Evolutionary conservation across 2,797 vertebrate genomes (phyloP).

Genomic region (Eupleurogrammus muticus): DNA sequence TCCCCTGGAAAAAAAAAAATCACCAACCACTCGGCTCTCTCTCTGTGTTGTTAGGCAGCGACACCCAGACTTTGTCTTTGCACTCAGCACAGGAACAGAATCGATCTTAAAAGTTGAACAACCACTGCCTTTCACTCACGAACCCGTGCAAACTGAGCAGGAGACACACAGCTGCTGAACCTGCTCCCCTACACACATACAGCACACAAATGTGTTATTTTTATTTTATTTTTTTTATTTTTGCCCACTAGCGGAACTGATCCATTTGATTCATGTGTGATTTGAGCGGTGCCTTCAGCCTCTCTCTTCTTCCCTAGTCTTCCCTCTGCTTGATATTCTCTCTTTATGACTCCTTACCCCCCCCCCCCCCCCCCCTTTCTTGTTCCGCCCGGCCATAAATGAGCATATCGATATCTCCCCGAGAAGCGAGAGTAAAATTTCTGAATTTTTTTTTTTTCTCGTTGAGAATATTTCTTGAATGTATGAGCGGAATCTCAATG

Average conservation of each 20-base stretch:
- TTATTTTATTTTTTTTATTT: slow-evolving; percentile 17
- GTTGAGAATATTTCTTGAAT: slow-evolving; percentile 59
- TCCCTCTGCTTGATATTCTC: slow-evolving; percentile 26
- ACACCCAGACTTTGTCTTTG: slow-evolving; percentile 38
- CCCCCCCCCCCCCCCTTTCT: slow-evolving; percentile 14
- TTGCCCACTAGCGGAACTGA: slow-evolving; percentile 51
- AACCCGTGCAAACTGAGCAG: background rate
- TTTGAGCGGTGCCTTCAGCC: slow-evolving; percentile 44
- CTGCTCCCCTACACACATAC: slow-evolving; percentile 18
- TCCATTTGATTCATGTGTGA: slow-evolving; percentile 57
- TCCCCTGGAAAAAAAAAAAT: slow-evolving; percentile 47
- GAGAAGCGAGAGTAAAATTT: slow-evolving; percentile 24
- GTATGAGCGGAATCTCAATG: slow-evolving; percentile 64
- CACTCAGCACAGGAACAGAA: slow-evolving; percentile 34
- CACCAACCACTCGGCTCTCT: slow-evolving; percentile 20
- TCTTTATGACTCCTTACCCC: slow-evolving; percentile 24
- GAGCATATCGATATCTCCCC: slow-evolving; percentile 46
- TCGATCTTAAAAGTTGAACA: slow-evolving; percentile 42
- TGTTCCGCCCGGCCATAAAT: slow-evolving; percentile 45
- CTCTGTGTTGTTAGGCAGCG: slow-evolving; percentile 30
- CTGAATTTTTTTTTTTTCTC: slow-evolving; percentile 26
- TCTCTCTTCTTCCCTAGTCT: slow-evolving; percentile 10
- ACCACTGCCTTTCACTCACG: slow-evolving; percentile 4
- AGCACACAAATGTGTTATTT: slow-evolving; percentile 26
- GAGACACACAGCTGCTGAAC: slow-evolving; percentile 18